Evolutionary conservation across 2,113 vertebrate genomes (phyloP), one percentile per base, ranked within the genome.

Genomic region (Spheniscus mendiculus): DNA sequence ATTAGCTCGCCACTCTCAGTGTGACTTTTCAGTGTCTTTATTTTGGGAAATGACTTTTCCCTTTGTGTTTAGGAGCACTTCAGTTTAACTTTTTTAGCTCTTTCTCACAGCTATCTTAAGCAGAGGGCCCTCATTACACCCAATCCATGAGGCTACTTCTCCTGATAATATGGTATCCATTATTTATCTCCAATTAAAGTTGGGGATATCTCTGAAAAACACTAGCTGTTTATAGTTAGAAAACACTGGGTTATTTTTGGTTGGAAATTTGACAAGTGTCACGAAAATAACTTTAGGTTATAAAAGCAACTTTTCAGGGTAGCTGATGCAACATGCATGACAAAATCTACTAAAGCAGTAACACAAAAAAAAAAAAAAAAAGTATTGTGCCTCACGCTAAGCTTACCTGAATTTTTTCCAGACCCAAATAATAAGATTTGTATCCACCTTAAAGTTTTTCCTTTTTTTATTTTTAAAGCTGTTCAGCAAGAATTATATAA

Each of bases 321-420:
- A 92, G 71, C 71, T 83, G 38, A 86, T 89, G 83, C 45, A 90
- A 73, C 74, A 69, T 42, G 61, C 42, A 10, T 45, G 25, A 84
- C 67, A 92, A 95, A 82, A 89, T 81, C 88, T 86, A 90, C 67
- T 81, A 81, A 83, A 89, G 72, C 63, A 81, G 42, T 38, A 95
- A 80, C 13, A 55, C 14, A 42, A 42, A 13, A 42, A 42, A 42
- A 42, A 42, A 86, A 50, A 65, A 22, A 65, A n/a, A 73, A n/a
- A n/a, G n/a, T n/a, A n/a, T 3, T 78, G n/a, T 78, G 45, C 76
- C 72, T 92, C 62, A 80, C 11, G 0, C 44, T 96, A 96, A 90
- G 42, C 80, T 91, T 91, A 86, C 79, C 67, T 66, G 21, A 62
- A 12, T 30, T 59, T 81, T 96, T 92, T 92, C 79, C 79, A 90